These are phyloP conservation scores for Macaria notata DNA, from an alignment of 2,888 invertebrate species.

Conservation along the genomic window DNA sequence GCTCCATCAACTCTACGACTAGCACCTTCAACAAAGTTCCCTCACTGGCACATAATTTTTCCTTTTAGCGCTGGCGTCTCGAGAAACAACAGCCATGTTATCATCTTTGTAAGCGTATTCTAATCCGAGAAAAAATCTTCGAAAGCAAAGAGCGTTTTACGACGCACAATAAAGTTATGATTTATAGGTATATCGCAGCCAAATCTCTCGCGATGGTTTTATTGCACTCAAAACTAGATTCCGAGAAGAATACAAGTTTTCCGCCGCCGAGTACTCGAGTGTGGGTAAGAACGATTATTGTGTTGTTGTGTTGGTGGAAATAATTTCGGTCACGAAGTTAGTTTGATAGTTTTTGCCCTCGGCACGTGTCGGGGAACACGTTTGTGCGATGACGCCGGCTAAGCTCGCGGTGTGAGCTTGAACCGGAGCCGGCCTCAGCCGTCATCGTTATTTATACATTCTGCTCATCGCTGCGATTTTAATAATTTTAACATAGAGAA, in stretches of 20 bases:
- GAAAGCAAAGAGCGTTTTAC: not conserved
- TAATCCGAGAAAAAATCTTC: not conserved
- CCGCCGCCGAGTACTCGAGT: slow-evolving; percentile 10
- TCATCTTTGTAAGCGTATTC: not conserved
- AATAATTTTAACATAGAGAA: too few species aligned
- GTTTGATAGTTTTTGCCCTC: slow-evolving; percentile 25
- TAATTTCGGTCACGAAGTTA: slow-evolving; percentile 21
- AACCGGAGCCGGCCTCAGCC: slow-evolving; percentile 17
- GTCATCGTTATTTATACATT: slow-evolving; percentile 27
- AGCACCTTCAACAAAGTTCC: too few species aligned
- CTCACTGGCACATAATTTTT: too few species aligned
- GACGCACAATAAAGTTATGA: slow-evolving; percentile 7
- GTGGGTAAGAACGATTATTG: slow-evolving; percentile 4
- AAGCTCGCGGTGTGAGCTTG: slow-evolving; percentile 10
- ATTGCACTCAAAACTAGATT: slow-evolving; percentile 14
- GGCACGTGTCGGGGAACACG: slow-evolving; percentile 20
- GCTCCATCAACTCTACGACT: too few species aligned
- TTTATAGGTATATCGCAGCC: slow-evolving; percentile 3
- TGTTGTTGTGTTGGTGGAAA: slow-evolving; percentile 4
- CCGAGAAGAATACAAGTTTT: slow-evolving; percentile 14
- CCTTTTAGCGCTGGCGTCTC: too few species aligned
- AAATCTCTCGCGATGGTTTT: slow-evolving; percentile 9
- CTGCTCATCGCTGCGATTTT: slow-evolving; percentile 3
- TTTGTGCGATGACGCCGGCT: too few species aligned
- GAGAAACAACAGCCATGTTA: not conserved